Conservation (phyloP, 2,797 vertebrate genomes). For the Periparus ater region DNA sequence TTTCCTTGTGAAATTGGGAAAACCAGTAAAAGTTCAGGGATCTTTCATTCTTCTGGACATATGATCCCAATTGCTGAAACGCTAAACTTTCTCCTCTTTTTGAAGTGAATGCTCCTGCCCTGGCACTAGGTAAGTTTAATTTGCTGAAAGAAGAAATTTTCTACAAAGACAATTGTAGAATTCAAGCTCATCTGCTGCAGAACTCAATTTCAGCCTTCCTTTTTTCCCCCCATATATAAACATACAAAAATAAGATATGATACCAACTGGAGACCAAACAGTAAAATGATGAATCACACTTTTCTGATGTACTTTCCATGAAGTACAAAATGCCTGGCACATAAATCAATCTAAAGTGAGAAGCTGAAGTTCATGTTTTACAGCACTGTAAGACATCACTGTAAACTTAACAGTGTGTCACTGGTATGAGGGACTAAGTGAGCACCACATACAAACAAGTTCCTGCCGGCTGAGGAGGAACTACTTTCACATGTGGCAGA, state of each 20-base stretch:
- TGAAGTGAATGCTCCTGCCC: not conserved
- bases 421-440: not conserved
- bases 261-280: not conserved
- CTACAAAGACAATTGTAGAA: not conserved
- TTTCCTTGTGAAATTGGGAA: not conserved
- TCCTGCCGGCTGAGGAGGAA: not conserved
- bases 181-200: not conserved
- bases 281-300: not conserved
- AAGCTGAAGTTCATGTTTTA: not conserved
- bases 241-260: not conserved
- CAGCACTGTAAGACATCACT: not conserved
- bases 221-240: not conserved
- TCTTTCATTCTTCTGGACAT: not conserved
- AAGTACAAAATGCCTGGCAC: not conserved
- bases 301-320: not conserved
- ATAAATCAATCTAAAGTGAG: not conserved
- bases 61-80: not conserved
- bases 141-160: not conserved
- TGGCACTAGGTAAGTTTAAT: not conserved
- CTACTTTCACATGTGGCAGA: not conserved
- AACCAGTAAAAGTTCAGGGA: rapidly evolving
- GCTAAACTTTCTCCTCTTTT: not conserved
- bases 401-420: not conserved
- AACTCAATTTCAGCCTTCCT: not conserved
- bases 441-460: rapidly evolving